These are phyloP conservation scores for Istiophorus platypterus DNA, from an alignment of 2,113 vertebrate genomes.

Conservation along the genomic window DNA sequence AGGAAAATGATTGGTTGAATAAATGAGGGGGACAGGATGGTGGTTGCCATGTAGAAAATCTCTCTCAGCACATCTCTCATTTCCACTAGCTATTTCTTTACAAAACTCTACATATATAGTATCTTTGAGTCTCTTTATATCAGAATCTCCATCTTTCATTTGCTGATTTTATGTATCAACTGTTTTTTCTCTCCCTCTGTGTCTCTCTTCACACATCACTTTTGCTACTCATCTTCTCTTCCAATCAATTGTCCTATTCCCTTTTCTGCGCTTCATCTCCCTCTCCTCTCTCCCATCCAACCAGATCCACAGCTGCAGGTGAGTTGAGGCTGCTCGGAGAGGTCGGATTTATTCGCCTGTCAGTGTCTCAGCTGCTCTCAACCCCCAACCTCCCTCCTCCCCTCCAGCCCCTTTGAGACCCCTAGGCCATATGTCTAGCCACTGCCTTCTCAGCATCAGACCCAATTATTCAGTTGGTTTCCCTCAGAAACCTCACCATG, in stretches of 20 bases:
- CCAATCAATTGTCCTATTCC: conserved; percentile 1
- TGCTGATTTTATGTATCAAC: neutral
- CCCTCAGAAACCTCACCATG: conserved; percentile 36
- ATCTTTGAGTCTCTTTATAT: neutral
- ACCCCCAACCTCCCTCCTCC: neutral
- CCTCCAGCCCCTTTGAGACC: conserved; percentile 33
- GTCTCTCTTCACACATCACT: neutral
- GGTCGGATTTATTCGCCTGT: conserved; percentile 9
- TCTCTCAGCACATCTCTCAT: neutral
- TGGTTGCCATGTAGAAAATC: conserved; percentile 46
- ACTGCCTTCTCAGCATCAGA: conserved; percentile 59
- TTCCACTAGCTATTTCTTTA: neutral
- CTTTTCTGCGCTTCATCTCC: neutral
- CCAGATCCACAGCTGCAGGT: conserved; percentile 25
- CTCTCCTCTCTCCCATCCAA: neutral
- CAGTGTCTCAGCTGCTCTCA: neutral
- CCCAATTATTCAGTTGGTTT: conserved; percentile 61
- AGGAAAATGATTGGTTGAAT: conserved; percentile 62
- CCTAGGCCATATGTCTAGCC: conserved; percentile 72
- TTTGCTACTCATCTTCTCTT: neutral
- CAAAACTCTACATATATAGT: neutral
- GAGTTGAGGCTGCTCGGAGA: conserved; percentile 3
- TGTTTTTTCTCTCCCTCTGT: neutral
- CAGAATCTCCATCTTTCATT: neutral
- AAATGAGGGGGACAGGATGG: conserved; percentile 7